A percentile compares a stretch with the other conserved stretches of the same genome.
Conservation (phyloP, 2,797 vertebrate species). For the Syngnathus rostellatus region DNA sequence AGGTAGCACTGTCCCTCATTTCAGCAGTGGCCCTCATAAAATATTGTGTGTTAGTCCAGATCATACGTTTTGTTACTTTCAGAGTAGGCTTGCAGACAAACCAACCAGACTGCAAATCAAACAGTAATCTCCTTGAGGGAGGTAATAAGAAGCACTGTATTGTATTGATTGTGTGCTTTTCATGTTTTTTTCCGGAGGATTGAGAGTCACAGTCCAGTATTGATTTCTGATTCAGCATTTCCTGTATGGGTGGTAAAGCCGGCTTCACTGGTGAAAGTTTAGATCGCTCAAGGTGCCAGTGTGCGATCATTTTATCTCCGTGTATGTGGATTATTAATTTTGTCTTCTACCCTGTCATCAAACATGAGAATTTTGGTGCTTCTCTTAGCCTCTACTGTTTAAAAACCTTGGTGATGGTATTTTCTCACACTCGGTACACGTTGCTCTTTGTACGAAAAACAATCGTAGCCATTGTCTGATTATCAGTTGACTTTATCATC, state of each 20-base stretch:
- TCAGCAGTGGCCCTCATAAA: not conserved
- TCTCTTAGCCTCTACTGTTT: not conserved
- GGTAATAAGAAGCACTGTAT: not conserved
- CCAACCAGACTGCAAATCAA: not conserved
- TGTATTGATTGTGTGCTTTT: not conserved
- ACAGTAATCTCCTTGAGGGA: not conserved
- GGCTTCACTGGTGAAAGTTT: not conserved
- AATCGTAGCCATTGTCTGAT: slow-evolving; percentile 12
- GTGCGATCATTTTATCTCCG: not conserved
- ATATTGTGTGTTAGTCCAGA: not conserved
- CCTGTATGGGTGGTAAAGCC: not conserved
- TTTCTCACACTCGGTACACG: slow-evolving; percentile 34
- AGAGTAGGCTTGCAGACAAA: not conserved
- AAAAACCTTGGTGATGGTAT: not conserved
- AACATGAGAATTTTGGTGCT: not conserved
- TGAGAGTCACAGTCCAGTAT: not conserved
- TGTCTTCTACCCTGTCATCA: not conserved
- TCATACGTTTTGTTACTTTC: not conserved
- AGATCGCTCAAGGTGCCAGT: not conserved
- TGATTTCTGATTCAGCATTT: slow-evolving; percentile 1
- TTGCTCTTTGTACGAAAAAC: slow-evolving; percentile 30
- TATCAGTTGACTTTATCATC: slow-evolving; percentile 25
- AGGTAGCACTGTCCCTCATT: not conserved
- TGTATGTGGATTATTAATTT: too few relatives aligned
- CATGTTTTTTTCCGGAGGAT: not conserved